Evolutionary conservation across 2,797 vertebrate species (phyloP).

Genomic region (Macropus fuliginosus): DNA sequence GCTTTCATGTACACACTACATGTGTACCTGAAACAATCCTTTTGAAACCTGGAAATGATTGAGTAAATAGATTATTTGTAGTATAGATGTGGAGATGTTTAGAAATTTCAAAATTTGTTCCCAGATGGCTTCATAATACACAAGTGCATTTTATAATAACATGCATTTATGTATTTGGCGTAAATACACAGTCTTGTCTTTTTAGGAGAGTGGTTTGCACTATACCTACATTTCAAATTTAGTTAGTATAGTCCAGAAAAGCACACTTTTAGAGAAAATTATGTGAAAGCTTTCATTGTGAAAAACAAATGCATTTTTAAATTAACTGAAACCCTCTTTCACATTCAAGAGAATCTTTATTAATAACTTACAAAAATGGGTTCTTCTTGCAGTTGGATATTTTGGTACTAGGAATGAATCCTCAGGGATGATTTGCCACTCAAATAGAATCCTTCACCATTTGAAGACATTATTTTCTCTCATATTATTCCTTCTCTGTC

Average conservation of each 20-base stretch:
- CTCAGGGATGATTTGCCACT: slow-evolving; percentile 1
- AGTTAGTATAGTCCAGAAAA: slow-evolving; percentile 65
- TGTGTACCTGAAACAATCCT: slow-evolving; percentile 78
- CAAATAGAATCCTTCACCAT: slow-evolving; percentile 9
- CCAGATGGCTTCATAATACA: slow-evolving; percentile 78
- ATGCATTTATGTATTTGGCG: slow-evolving; percentile 78
- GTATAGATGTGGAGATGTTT: slow-evolving; percentile 80
- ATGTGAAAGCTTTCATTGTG: slow-evolving; percentile 45
- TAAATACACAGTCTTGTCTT: slow-evolving; percentile 71
- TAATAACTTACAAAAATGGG: slow-evolving; percentile 12
- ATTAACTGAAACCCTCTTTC: slow-evolving; percentile 57
- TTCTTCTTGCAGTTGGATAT: slow-evolving; percentile 2
- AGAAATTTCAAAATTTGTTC: slow-evolving; percentile 79
- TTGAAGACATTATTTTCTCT: slow-evolving; percentile 11
- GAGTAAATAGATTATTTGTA: slow-evolving; percentile 76
- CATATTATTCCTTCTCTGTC: not conserved
- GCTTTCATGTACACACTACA: slow-evolving; percentile 80
- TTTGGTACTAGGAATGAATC: slow-evolving; percentile 21
- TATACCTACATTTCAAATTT: slow-evolving; percentile 61
- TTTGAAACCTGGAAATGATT: slow-evolving; percentile 75
- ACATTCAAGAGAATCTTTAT: slow-evolving; percentile 18
- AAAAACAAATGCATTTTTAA: slow-evolving; percentile 67
- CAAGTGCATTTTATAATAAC: slow-evolving; percentile 78
- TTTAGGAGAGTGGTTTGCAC: slow-evolving; percentile 68
- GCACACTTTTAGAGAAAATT: slow-evolving; percentile 62